Conservation (phyloP, 2,113 vertebrate genomes). For the Onychostruthus taczanowskii region DNA sequence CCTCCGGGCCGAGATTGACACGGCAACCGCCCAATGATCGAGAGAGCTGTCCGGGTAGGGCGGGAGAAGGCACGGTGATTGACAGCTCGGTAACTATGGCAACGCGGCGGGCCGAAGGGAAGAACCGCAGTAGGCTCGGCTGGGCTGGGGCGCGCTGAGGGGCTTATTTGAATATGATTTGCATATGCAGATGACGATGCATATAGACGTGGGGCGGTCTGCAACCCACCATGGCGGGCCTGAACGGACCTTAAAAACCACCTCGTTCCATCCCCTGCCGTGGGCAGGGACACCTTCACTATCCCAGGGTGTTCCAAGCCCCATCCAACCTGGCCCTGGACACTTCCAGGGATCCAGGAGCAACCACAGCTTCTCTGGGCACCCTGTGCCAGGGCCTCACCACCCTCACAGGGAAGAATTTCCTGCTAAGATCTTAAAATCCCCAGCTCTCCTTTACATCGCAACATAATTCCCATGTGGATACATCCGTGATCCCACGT, state of each 20-base stretch:
- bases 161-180: not conserved
- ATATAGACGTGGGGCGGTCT: fast-evolving
- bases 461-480: not conserved
- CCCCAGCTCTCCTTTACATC: too few relatives aligned
- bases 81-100: not conserved
- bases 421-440: not conserved
- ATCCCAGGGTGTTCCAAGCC: fast-evolving
- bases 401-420: not conserved
- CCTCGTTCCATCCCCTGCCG: not conserved
- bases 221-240: too few relatives aligned
- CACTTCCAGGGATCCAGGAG: not conserved
- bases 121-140: not conserved
- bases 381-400: fast-evolving
- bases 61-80: not conserved
- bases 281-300: not conserved
- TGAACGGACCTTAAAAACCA: not conserved
- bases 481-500: fast-evolving
- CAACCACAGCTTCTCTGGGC: not conserved
- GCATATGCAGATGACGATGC: not conserved
- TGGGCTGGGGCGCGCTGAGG: not conserved
- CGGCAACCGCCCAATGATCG: fast-evolving
- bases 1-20: fast-evolving
- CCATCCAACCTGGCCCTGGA: fast-evolving
- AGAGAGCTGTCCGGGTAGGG: fast-evolving
- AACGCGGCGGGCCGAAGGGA: not conserved